phyloP scores from a whole-genome alignment of 2,113 vertebrate species.

The Epinephelus cyanopodus region DNA sequence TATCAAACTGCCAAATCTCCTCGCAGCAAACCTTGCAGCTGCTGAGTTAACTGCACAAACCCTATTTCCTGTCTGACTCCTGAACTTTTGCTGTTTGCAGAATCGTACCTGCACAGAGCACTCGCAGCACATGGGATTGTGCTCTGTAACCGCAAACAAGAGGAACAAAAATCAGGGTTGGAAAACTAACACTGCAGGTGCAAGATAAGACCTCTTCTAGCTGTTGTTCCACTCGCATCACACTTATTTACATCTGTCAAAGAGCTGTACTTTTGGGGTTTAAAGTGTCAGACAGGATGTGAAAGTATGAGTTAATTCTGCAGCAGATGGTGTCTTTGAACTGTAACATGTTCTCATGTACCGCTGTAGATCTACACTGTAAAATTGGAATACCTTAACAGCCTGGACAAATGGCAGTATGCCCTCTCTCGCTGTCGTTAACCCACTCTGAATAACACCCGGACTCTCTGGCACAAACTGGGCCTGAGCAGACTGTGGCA shows the following conservation, averaged over 20 bases:
- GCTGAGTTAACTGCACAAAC: slow-evolving; percentile 8
- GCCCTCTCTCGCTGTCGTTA: slow-evolving; percentile 76
- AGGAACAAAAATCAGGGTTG: slow-evolving; percentile 42
- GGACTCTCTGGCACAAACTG: slow-evolving; percentile 85
- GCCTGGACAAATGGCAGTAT: slow-evolving; percentile 75
- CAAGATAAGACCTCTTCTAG: slow-evolving; percentile 4
- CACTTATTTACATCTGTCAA: not conserved
- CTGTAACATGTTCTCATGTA: not conserved
- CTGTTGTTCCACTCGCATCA: not conserved
- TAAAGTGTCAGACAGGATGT: not conserved
- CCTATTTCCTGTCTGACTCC: slow-evolving; percentile 68
- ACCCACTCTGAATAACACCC: slow-evolving; percentile 83
- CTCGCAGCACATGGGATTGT: slow-evolving; percentile 51
- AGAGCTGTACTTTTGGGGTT: not conserved
- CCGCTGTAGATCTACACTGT: not conserved
- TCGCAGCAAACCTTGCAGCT: slow-evolving; percentile 13
- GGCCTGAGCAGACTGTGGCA: slow-evolving; percentile 63
- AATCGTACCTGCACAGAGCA: slow-evolving; percentile 26
- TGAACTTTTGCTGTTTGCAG: slow-evolving; percentile 46
- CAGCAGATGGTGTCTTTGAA: not conserved
- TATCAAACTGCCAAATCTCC: slow-evolving; percentile 63
- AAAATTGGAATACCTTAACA: slow-evolving; percentile 83
- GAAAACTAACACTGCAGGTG: slow-evolving; percentile 40
- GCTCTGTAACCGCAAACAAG: slow-evolving; percentile 56
- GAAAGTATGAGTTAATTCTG: not conserved